Base-by-base conservation (phyloP, 53 echinoderm and acorn worm species). In the Patiria pectinifera region DNA sequence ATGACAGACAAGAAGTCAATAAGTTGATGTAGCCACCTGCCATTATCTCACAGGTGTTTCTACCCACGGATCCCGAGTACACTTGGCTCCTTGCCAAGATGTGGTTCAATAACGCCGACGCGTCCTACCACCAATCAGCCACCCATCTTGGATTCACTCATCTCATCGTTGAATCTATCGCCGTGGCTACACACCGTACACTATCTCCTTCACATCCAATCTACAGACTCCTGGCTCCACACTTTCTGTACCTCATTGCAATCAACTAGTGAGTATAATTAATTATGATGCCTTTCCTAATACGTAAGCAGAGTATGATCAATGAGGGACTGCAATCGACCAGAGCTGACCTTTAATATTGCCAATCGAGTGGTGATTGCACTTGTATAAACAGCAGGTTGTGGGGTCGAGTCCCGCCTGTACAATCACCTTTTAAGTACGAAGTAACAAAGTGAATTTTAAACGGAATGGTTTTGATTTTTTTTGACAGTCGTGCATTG, bases 1-100 rank as follows among this genome's bases (percentile, higher is more conserved):
- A 12, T 8, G 60, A 1, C 35, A 35, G 35, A 35, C 35, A 35
- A 35, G 35, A 35, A 35, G 35, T 35, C 35, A 35, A 35, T 35
- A 11, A 60, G 60, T 60, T 11, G 8, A 60, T 12, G 8, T 1
- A 12, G 12, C 60, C 12, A 60, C 12, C 60, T 60, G 8, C 60
- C 12, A 11, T 66, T 66, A 4, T 66, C 66, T 13, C 24, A 76
- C 45, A 96, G 96, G 93, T 98, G 19, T 98, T 98, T 74, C 69
- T 98, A 2, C 98, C 96, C 13, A 94, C 95, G 44, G 98, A 98
- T 59, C 94, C 91, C 2, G 94, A 98, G 26, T 93, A 94, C 91
- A 94, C 96, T 1, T 98, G 98, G 98, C 92, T 95, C 18, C 80
- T 98, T 71, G 98, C 96, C 53, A 98, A 98, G 92, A 96, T 96